These are phyloP conservation scores for Drosophila merina DNA, from an alignment of 2,888 invertebrate genomes.

Conservation along the genomic window DNA sequence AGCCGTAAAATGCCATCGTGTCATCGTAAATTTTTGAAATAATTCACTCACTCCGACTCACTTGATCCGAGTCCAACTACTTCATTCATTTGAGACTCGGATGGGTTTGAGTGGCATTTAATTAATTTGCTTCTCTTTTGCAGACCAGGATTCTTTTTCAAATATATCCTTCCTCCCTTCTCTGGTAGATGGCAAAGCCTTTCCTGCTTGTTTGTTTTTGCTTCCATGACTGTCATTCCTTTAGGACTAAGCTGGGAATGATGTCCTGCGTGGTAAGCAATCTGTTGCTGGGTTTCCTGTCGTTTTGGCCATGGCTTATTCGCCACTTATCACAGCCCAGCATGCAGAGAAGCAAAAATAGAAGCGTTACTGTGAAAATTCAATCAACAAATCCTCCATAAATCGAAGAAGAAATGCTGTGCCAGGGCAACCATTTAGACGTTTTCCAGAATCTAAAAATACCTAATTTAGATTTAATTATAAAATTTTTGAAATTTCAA, in stretches of 20 bases:
- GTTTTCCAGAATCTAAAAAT: too few relatives aligned
- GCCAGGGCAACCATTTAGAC: too few relatives aligned
- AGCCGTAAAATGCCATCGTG: slow-evolving; percentile 42
- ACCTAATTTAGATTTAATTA: too few relatives aligned
- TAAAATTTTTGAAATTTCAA: too few relatives aligned
- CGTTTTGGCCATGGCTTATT: not conserved
- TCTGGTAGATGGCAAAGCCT: not conserved
- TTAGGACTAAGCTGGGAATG: slow-evolving; percentile 51
- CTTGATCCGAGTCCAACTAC: not conserved
- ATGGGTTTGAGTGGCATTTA: slow-evolving; percentile 72
- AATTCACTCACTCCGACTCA: slow-evolving; percentile 18
- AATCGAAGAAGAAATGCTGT: not conserved
- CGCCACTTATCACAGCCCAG: not conserved
- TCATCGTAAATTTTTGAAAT: slow-evolving; percentile 49
- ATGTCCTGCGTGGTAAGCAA: slow-evolving; percentile 28
- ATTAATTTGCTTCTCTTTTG: slow-evolving; percentile 64
- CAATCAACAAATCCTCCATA: not conserved
- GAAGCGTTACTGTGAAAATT: not conserved
- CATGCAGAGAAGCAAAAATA: not conserved
- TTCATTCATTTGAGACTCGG: slow-evolving; percentile 24
- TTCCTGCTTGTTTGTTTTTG: slow-evolving; percentile 1
- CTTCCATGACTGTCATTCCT: not conserved
- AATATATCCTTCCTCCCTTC: slow-evolving; percentile 2
- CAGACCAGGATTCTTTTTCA: slow-evolving; percentile 8
- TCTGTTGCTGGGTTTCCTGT: slow-evolving; percentile 8